Conservation (phyloP, 2,113 vertebrate species). For the Lathamus discolor region DNA sequence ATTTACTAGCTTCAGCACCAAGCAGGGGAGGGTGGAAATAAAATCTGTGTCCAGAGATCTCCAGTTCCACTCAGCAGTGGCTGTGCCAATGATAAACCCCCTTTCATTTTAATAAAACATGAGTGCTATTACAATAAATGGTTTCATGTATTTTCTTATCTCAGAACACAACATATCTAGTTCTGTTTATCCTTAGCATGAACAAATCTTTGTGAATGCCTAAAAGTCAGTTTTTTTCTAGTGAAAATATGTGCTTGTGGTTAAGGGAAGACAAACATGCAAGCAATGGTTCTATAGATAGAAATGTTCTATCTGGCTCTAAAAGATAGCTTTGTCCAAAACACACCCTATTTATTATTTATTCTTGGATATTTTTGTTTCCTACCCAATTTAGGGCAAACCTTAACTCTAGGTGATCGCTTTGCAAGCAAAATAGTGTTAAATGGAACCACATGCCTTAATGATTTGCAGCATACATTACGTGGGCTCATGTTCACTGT, state of each 20-base stretch:
- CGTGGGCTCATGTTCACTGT: not conserved
- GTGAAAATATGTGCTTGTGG: constrained; percentile 42
- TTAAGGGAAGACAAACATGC: constrained; percentile 36
- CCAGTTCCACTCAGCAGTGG: not conserved
- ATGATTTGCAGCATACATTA: constrained; percentile 5
- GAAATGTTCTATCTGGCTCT: constrained; percentile 39
- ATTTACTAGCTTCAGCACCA: not conserved
- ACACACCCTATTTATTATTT: constrained; percentile 48
- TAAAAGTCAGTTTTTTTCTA: constrained; percentile 5
- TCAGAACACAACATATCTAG: constrained; percentile 19
- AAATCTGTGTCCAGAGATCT: not conserved
- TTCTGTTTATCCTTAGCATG: constrained; percentile 57
- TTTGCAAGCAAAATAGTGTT: constrained; percentile 60
- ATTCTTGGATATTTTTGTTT: constrained; percentile 53
- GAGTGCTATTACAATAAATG: not conserved
- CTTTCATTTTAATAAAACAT: constrained; percentile 39
- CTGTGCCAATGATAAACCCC: not conserved
- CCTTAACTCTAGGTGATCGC: constrained; percentile 23
- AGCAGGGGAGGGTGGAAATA: not conserved
- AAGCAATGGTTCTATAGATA: constrained; percentile 17
- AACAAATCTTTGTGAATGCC: not conserved
- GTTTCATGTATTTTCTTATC: constrained; percentile 38
- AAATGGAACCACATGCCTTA: constrained; percentile 44
- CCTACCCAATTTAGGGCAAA: not conserved
- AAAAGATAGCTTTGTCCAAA: constrained; percentile 31